Base-by-base conservation (phyloP, 2,797 vertebrate species). In the Gobionotothen gibberifrons region DNA sequence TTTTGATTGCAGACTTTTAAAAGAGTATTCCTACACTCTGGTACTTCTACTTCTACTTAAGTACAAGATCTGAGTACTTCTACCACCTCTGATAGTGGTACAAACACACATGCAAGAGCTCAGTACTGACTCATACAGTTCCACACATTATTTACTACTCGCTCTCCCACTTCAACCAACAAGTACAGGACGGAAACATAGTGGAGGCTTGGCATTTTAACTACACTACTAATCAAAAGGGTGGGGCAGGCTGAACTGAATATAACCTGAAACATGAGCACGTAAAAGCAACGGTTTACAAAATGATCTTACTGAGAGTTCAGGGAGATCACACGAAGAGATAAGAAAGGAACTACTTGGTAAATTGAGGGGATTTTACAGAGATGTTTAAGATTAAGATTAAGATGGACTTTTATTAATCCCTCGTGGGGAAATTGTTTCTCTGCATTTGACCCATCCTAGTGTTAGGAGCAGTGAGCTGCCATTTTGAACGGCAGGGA, bases 151-250 rank as follows among this genome's bases (percentile, higher is more conserved):
- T 78, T 80, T 83, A 80, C 74, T 17, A 63, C 76, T 69, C 16
- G 63, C 53, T 66, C 53, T 74, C 29, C 44, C 54, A 77, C 51
- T 46, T 26, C 52, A 55, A 74, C 43, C 71, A 71, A 63, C 64
- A 68, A 47, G 29, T 21, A 67, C 10, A 13, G 58, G 52, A 64
- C 36, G 4, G 1, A 72, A 82, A 70, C 58, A 66, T 67, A 82
- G 61, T 47, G 77, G 65, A 60, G 54, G 62, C 32, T 61, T 58
- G 48, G 65, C 15, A 72, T 74, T 86, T 74, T 60, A 56, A 60
- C 69, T 83, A 63, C 59, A 78, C 69, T 71, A 79, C 71, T 67
- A 85, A 87, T 83, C 79, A 79, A 65, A 68, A 72, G 75, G 72
- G 69, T 63, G 74, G 76, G 72, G 72, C 64, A 16, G 21, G 46